Evolutionary conservation across 2,113 vertebrate species (phyloP).

Genomic region (Drymodes brunneopygia): DNA sequence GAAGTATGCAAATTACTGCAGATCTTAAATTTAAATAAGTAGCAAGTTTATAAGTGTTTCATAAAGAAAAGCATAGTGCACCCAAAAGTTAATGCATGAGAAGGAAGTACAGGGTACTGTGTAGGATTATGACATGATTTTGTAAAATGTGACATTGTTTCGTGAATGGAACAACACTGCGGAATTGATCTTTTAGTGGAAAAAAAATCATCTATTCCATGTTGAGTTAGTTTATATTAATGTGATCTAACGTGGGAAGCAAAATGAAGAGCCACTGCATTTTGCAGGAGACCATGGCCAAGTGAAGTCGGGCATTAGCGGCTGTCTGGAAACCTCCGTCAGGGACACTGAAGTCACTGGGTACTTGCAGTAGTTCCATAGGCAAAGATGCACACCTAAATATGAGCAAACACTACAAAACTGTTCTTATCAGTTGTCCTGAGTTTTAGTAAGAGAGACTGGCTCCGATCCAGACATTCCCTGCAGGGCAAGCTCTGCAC

Average conservation of each 20-base stretch:
- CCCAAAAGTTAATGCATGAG: not conserved
- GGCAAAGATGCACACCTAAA: not conserved
- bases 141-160: not conserved
- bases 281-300: not conserved
- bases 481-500: not conserved
- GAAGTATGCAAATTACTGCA: not conserved
- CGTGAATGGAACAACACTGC: not conserved
- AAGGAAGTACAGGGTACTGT: not conserved
- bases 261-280: not conserved
- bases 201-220: not conserved
- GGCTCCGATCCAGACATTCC: rapidly evolving
- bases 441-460: not conserved
- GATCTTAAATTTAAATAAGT: not conserved
- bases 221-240: not conserved
- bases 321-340: not conserved
- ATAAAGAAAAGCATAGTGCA: not conserved
- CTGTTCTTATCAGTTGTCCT: not conserved
- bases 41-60: not conserved
- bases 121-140: not conserved
- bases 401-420: not conserved
- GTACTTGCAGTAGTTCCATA: rapidly evolving
- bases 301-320: rapidly evolving
- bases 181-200: not conserved
- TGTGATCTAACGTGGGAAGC: not conserved
- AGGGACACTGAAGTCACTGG: rapidly evolving